Base-by-base conservation (phyloP, 2,113 vertebrate genomes). In the Engystomops pustulosus region DNA sequence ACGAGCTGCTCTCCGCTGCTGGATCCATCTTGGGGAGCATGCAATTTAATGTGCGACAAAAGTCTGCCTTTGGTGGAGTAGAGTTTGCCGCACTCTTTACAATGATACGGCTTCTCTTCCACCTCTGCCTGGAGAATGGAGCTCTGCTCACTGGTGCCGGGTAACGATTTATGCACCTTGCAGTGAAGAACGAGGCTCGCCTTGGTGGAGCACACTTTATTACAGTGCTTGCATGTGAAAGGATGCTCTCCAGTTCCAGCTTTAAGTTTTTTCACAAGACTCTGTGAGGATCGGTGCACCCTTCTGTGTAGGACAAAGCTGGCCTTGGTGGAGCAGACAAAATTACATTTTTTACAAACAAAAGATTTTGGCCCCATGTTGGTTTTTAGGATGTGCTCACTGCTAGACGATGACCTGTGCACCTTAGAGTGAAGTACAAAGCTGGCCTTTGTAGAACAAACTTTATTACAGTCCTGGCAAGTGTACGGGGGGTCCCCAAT, bases 1-100 rank as follows among this genome's bases (percentile, higher is more conserved):
- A 93, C 93, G 87, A 92, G 92, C 58, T 94, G 94, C 32, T 94
- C 93, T 86, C 93, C 93, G 6, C 93, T 90, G 85, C 93, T 0
- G 93, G 72, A 27, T 1, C 1, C 10, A 1, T 27, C 36, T 20
- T 45, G 17, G 3, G 8, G 36, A 0, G 49, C 15, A 18, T 86
- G 85, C 11, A 82, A 20, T 44, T 38, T 81, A 14, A 69, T 30
- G 30, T 86, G 86, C 0, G 30, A 38, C 3, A 49, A 15, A 4
- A 85, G 82, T 17, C 72, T 23, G 20, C 25, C 74, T 47, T 86
- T 60, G 88, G 94, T 94, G 87, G 93, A 90, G 79, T 95, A 95
- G 85, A 92, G 92, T 87, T 93, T 93, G 0, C 86, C 86, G n/a
- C 95, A 95, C 79, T 91, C 92, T 0, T 86, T 89, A 86, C 95